Evolutionary conservation across 2,888 invertebrate genomes (phyloP), one percentile per base, ranked within the genome.

Genomic region (Caenorhabditis parvicauda): DNA sequence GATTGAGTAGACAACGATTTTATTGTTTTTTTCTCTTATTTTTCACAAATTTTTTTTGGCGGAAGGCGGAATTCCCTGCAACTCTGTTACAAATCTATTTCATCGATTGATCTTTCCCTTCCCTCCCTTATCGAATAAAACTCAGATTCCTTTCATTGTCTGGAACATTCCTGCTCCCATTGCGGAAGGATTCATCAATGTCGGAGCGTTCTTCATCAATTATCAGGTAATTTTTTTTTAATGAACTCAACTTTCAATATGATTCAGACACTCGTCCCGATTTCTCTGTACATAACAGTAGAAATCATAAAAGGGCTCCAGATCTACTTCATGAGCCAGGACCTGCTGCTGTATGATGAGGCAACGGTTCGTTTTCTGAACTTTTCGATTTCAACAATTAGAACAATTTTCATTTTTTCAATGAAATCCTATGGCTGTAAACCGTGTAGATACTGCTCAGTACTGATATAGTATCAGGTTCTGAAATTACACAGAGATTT

Each of bases 261-360:
- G 58, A 74, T 80, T 9, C 82, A 89, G 88, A 90, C 94, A 61
- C 91, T 96, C 89, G 94, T 96, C 81, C 96, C 96, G 0, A 86
- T 96, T 44, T 93, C 95, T 6, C 85, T 96, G 60, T 96, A 96
- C 84, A 95, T 96, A 51, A 92, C 94, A 2, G 88, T 96, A 78
- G 96, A 96, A 84, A 87, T 96, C 86, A 91, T 94, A 73, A 96
- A 95, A 84, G 87, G 95, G 63, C 87, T 91, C 57, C 95, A 96
- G 86, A 90, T 94, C 47, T 94, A 89, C 83, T 92, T 93, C 82
- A 94, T 96, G 76, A 90, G 91, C 14, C 88, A 91, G 76, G 94
- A 95, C 82, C 84, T 88, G 14, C 89, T 90, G 71, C 86, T 96
- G 42, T 92, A 90, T 82, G 91, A 95, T 82, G 86, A 88, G 14